Conservation (phyloP, 2,888 invertebrate species). For the Drosophila koepferae region DNA sequence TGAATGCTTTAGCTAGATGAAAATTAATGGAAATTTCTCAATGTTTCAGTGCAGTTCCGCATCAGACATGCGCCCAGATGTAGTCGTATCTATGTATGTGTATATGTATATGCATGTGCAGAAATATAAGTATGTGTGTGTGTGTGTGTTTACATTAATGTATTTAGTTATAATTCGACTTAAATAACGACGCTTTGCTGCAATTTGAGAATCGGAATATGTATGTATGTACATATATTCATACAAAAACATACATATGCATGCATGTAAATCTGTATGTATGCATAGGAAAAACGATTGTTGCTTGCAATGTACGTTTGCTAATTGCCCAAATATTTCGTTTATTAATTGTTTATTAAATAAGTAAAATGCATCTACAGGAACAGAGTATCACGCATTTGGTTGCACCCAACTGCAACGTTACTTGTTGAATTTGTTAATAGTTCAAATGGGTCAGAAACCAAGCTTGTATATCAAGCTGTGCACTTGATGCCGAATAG, state of each 20-base stretch:
- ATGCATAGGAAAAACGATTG: too few species aligned
- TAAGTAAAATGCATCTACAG: too few species aligned
- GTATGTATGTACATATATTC: too few species aligned
- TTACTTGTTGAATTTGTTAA: neutral
- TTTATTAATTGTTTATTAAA: too few species aligned
- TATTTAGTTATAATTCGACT: conserved; percentile 13
- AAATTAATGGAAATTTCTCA: conserved; percentile 30
- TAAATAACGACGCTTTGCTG: conserved; percentile 2
- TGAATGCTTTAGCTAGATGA: conserved; percentile 12
- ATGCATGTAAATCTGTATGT: too few species aligned
- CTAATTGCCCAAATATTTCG: too few species aligned
- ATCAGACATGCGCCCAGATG: conserved; percentile 6
- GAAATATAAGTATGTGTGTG: neutral
- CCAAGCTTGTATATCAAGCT: neutral
- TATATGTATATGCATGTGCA: neutral
- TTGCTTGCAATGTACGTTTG: too few species aligned
- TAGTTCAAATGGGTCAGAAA: neutral
- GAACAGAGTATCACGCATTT: too few species aligned
- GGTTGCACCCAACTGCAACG: too few species aligned
- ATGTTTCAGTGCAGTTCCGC: conserved; percentile 21
- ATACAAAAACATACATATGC: neutral
- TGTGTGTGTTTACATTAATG: neutral
- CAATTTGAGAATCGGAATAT: conserved; percentile 9
- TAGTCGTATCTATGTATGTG: neutral
- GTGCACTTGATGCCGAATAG: too few species aligned